Evolutionary conservation across 1,140 invertebrate genomes (phyloP).

Genomic region (Lasioglossum albipes): DNA sequence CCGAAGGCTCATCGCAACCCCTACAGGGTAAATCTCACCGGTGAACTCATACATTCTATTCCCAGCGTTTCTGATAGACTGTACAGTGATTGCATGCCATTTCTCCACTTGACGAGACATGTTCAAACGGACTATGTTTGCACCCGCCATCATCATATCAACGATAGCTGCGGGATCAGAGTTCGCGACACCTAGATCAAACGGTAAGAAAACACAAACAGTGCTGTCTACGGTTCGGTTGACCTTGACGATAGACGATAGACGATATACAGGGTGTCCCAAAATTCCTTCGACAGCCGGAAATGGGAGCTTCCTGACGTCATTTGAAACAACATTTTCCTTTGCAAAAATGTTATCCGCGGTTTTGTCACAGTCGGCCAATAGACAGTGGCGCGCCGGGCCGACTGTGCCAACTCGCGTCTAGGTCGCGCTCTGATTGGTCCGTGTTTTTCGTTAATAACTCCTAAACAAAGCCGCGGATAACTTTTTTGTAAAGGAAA

Average conservation of each 20-base stretch:
- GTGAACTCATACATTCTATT: slow-evolving; percentile 33
- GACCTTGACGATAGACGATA: not conserved
- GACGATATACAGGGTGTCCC: too few relatives aligned
- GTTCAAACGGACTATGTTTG: slow-evolving; percentile 59
- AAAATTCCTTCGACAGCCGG: too few relatives aligned
- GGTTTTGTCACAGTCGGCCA: too few relatives aligned
- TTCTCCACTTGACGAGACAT: slow-evolving; percentile 55
- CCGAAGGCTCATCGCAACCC: slow-evolving; percentile 76
- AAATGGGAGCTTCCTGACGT: too few relatives aligned
- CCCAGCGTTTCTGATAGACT: slow-evolving; percentile 47
- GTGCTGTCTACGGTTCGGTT: not conserved
- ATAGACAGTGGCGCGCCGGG: too few relatives aligned
- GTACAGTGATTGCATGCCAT: slow-evolving; percentile 50
- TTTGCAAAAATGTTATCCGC: too few relatives aligned
- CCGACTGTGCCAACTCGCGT: too few relatives aligned
- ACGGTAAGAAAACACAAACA: not conserved
- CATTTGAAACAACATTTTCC: too few relatives aligned
- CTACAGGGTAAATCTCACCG: slow-evolving; percentile 66
- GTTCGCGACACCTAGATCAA: slow-evolving; percentile 39
- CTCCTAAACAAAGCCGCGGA: too few relatives aligned
- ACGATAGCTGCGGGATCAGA: slow-evolving; percentile 44
- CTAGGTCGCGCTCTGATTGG: too few relatives aligned
- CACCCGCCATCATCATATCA: slow-evolving; percentile 50
- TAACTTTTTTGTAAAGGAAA: too few relatives aligned
- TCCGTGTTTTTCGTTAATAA: too few relatives aligned